Evolutionary conservation across 1,140 invertebrate genomes (phyloP).

Genomic region (Psix sp.): DNA sequence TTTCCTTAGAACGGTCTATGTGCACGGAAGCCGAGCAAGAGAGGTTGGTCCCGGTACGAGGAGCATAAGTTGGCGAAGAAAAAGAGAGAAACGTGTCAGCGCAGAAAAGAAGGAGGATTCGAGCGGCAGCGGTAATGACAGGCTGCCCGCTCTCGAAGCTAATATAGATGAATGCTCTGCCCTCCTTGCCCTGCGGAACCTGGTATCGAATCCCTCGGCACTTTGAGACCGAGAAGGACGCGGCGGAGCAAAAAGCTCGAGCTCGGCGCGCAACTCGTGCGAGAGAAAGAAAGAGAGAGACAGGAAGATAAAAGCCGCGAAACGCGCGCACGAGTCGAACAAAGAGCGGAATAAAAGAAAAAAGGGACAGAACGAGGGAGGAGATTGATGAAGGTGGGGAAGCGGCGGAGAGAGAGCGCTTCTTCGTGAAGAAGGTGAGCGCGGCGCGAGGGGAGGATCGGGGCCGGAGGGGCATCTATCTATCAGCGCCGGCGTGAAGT

Average conservation of each 20-base stretch:
- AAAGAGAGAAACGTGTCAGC: constrained; percentile 46
- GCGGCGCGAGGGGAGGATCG: constrained; percentile 40
- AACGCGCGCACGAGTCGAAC: constrained; percentile 2
- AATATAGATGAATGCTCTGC: constrained; percentile 78
- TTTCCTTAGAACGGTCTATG: constrained; percentile 18
- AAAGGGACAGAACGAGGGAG: constrained; percentile 46
- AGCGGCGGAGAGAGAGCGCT: constrained; percentile 43
- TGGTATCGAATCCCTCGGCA: constrained; percentile 57
- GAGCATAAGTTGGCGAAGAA: constrained; percentile 2
- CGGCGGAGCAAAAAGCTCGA: constrained; percentile 38
- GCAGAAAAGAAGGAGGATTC: constrained; percentile 61
- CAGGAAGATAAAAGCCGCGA: constrained; percentile 1
- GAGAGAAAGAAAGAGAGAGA: constrained; percentile 5
- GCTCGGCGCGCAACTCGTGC: constrained; percentile 14
- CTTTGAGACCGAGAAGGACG: constrained; percentile 45
- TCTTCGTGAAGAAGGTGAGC: constrained; percentile 45
- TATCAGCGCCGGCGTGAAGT: constrained; percentile 78
- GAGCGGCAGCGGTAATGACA: constrained; percentile 77
- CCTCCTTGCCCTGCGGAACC: constrained; percentile 72
- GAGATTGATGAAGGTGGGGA: constrained; percentile 57
- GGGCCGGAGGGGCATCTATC: constrained; percentile 75
- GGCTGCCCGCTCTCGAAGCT: constrained; percentile 77
- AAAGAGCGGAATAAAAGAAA: constrained; percentile 35
- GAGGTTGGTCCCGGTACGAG: neutral
- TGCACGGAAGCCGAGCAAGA: neutral